Conservation (phyloP, 2,797 vertebrate species). For the Arnoldichthys spilopterus region DNA sequence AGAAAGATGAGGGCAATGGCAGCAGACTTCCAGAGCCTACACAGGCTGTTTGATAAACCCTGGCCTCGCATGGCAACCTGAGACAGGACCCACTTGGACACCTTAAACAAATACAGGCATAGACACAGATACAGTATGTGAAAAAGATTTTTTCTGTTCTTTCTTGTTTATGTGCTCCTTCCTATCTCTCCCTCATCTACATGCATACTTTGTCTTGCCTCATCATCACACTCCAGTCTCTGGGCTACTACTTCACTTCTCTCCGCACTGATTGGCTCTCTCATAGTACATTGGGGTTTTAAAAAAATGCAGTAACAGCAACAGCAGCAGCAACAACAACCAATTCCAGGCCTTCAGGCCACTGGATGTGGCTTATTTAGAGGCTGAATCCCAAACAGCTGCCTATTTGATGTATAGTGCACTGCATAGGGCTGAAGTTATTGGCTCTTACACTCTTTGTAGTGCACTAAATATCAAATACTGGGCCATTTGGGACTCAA, state of each 20-base stretch:
- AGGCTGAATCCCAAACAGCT: constrained; percentile 62
- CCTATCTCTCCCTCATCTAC: neutral
- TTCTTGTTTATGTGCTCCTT: neutral
- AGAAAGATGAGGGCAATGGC: constrained; percentile 70
- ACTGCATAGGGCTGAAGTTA: constrained; percentile 4
- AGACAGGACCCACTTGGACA: constrained; percentile 62
- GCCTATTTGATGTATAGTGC: constrained; percentile 15
- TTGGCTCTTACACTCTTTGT: neutral
- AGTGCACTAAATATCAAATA: constrained; percentile 10
- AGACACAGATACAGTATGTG: constrained; percentile 27
- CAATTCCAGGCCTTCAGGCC: constrained; percentile 53
- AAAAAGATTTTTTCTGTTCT: neutral
- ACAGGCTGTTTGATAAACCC: constrained; percentile 64
- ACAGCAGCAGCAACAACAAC: neutral
- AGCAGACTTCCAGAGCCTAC: constrained; percentile 68
- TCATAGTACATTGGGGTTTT: constrained; percentile 29
- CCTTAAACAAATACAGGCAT: constrained; percentile 45
- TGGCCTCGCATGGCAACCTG: constrained; percentile 76
- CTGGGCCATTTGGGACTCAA: constrained; percentile 1
- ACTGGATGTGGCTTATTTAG: constrained; percentile 45
- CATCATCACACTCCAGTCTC: constrained; percentile 15
- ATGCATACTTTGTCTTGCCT: neutral
- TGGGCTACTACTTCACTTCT: constrained; percentile 49
- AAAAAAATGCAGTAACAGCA: neutral
- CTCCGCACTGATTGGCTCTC: constrained; percentile 43